phyloP scores from a whole-genome alignment of 2,113 vertebrate species.

The Hylia prasina region DNA sequence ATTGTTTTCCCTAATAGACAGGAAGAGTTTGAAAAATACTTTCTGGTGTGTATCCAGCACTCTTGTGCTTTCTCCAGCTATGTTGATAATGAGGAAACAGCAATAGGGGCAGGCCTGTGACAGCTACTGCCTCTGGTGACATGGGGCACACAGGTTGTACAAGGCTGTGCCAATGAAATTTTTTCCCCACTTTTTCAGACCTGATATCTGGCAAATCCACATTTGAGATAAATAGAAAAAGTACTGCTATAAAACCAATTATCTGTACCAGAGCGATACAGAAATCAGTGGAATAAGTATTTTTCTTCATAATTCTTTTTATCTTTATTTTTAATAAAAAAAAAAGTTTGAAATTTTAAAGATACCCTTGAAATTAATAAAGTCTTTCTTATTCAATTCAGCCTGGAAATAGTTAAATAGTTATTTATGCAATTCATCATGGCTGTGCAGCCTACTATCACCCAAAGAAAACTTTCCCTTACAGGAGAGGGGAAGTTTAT shows the following conservation, averaged over 20 bases:
- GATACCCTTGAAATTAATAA: not conserved
- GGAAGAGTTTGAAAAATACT: not conserved
- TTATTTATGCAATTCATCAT: not conserved
- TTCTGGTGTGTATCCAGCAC: not conserved
- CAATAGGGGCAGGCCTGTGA: not conserved
- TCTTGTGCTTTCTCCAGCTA: not conserved
- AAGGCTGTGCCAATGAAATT: not conserved
- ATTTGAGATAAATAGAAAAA: not conserved
- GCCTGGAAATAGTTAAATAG: not conserved
- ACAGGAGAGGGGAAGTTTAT: not conserved
- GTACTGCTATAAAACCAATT: not conserved
- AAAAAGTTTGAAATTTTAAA: not conserved
- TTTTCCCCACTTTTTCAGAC: not conserved
- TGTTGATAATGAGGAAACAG: not conserved
- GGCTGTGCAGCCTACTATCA: not conserved
- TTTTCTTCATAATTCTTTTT: not conserved
- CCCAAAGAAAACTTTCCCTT: not conserved
- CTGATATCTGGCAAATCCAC: not conserved
- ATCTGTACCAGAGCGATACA: not conserved
- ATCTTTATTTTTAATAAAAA: not conserved
- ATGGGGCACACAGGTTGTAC: not conserved
- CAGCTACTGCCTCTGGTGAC: not conserved
- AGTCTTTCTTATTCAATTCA: not conserved
- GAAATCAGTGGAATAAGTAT: not conserved
- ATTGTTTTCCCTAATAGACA: not conserved